Evolutionary conservation across 2,113 vertebrate genomes (phyloP).

Genomic region (Morone saxatilis): DNA sequence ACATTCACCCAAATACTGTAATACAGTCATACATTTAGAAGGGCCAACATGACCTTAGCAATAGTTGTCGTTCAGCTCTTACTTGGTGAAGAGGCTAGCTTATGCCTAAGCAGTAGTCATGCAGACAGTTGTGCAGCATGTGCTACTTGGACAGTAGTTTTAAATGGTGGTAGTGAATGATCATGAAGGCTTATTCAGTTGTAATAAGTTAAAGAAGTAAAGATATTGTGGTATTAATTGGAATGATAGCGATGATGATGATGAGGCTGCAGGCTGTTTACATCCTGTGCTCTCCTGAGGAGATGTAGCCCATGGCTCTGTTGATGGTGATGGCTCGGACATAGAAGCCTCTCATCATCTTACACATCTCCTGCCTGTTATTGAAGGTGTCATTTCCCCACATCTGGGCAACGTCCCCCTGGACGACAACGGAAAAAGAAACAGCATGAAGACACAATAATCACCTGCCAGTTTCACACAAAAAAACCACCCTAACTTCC

Average conservation of each 20-base stretch:
- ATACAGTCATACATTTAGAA: slow-evolving; percentile 43
- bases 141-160: slow-evolving; percentile 31
- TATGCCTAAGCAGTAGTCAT: slow-evolving; percentile 45
- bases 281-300: slow-evolving; percentile 72
- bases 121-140: slow-evolving; percentile 11
- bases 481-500: background rate
- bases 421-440: background rate
- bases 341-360: slow-evolving; percentile 85
- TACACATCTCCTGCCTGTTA: slow-evolving; percentile 81
- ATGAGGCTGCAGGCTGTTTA: slow-evolving; percentile 19
- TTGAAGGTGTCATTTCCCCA: slow-evolving; percentile 54
- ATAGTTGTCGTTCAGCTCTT: slow-evolving; percentile 18
- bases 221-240: background rate
- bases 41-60: slow-evolving; percentile 28
- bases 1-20: slow-evolving; percentile 34
- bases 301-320: slow-evolving; percentile 85
- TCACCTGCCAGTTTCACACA: background rate
- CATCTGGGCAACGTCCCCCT: background rate
- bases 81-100: slow-evolving; percentile 42
- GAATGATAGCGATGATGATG: slow-evolving; percentile 17
- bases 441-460: background rate
- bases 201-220: background rate
- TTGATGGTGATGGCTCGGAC: slow-evolving; percentile 87
- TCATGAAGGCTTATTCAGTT: slow-evolving; percentile 15
- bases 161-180: slow-evolving; percentile 46